Evolutionary conservation across 2,797 vertebrate species (phyloP).

Genomic region (Odontamblyopus rebecca): DNA sequence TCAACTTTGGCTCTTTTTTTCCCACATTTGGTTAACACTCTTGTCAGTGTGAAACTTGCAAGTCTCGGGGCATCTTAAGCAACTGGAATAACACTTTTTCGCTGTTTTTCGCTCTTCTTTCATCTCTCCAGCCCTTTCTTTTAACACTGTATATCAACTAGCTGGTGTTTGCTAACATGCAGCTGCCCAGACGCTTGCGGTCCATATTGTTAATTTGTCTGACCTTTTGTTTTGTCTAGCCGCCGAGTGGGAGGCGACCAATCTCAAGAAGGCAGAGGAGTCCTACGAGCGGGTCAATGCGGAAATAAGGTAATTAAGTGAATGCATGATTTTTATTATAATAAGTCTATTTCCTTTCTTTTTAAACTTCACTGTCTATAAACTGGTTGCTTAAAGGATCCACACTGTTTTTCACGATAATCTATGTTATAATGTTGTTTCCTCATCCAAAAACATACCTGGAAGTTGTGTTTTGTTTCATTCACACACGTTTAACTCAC

Average conservation of each 20-base stretch:
- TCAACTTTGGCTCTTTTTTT: conserved; percentile 18
- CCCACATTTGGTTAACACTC: conserved; percentile 35
- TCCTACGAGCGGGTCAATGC: conserved; percentile 67
- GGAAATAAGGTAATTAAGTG: conserved; percentile 69
- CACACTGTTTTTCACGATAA: no score
- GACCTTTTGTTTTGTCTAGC: conserved; percentile 72
- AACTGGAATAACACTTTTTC: conserved; percentile 39
- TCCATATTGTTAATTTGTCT: conserved; percentile 58
- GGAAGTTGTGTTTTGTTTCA: no score
- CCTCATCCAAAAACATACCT: no score
- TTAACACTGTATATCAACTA: conserved; percentile 48
- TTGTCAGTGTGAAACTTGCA: conserved; percentile 41
- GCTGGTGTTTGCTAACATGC: conserved; percentile 60
- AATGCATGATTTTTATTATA: no score
- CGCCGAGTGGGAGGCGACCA: conserved; percentile 65
- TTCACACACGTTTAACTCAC: no score
- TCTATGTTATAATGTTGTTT: no score
- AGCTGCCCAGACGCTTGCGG: conserved; percentile 47
- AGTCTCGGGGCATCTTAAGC: conserved; percentile 20
- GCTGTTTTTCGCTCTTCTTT: conserved; percentile 38
- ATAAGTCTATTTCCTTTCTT: no score
- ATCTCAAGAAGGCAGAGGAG: conserved; percentile 71
- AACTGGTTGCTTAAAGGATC: no score
- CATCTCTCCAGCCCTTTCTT: conserved; percentile 37
- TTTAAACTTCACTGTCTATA: no score